These are phyloP conservation scores for Lomographa bimaculata DNA, from an alignment of 2,888 invertebrate genomes.

Conservation along the genomic window DNA sequence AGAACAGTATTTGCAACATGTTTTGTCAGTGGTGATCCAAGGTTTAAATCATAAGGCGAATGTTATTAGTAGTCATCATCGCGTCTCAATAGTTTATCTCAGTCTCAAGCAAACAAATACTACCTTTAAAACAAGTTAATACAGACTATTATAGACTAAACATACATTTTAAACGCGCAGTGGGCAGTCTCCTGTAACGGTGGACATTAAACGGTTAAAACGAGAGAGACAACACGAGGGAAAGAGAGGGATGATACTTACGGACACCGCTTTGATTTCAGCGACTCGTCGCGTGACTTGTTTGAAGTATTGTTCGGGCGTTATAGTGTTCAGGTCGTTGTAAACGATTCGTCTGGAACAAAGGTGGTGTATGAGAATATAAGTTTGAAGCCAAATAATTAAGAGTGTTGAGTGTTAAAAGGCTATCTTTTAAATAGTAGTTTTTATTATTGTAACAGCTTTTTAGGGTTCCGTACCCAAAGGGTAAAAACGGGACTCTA, in stretches of 20 bases:
- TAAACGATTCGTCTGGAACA: conserved; percentile 93
- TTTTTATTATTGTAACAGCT: no score
- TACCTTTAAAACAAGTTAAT: conserved; percentile 8
- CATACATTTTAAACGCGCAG: conserved; percentile 50
- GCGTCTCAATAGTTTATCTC: conserved; percentile 8
- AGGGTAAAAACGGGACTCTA: no score
- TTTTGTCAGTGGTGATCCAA: no score
- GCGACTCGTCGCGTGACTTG: conserved; percentile 94
- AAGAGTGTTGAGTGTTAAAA: no score
- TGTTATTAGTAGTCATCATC: no score
- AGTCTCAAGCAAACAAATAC: conserved; percentile 5
- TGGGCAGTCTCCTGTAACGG: conserved; percentile 52
- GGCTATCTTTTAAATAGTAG: no score
- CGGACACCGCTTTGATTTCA: conserved; percentile 95
- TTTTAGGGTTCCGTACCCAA: no score
- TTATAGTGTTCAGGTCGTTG: conserved; percentile 94
- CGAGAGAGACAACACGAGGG: conserved; percentile 30
- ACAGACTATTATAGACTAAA: conserved; percentile 40
- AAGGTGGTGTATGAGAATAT: no score
- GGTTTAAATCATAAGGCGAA: no score
- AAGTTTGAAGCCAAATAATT: no score
- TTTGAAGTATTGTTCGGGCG: conserved; percentile 97
- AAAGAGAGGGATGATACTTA: conserved; percentile 74
- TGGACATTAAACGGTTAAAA: conserved; percentile 36
- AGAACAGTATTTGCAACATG: no score